phyloP scores from a whole-genome alignment of 1,140 invertebrate species.

The Scaptomyza hsui region DNA sequence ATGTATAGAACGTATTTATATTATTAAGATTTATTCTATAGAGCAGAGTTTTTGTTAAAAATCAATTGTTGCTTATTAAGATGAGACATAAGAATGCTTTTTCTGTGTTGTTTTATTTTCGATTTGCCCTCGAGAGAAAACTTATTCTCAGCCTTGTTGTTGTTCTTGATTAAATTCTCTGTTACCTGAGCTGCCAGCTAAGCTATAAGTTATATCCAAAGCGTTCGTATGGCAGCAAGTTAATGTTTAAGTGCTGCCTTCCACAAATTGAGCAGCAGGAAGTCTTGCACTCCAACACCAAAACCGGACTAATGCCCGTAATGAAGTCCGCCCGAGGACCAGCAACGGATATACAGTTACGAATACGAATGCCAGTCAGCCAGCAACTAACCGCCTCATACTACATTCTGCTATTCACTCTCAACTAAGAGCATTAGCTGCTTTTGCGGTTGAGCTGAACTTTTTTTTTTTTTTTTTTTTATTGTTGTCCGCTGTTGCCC shows the following conservation, averaged over 20 bases:
- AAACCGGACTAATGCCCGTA: constrained; percentile 8
- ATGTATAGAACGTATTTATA: too few relatives aligned
- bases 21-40: too few relatives aligned
- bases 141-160: not conserved
- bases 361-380: constrained; percentile 1
- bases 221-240: not conserved
- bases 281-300: constrained; percentile 3
- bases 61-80: too few relatives aligned
- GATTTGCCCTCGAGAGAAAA: not conserved
- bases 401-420: not conserved
- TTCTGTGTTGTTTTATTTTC: constrained; percentile 28
- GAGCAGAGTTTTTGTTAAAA: too few relatives aligned
- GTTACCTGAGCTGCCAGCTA: constrained; percentile 38
- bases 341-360: constrained; percentile 11
- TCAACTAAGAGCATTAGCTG: constrained; percentile 66
- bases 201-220: not conserved
- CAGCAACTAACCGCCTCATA: constrained; percentile 17
- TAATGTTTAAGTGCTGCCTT: not conserved
- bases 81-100: too few relatives aligned
- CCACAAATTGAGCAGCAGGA: constrained; percentile 20
- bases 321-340: constrained; percentile 16
- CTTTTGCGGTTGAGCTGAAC: constrained; percentile 68
- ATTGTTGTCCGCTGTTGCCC: constrained; percentile 6
- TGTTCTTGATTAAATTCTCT: constrained; percentile 52
- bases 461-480: constrained; percentile 26